Evolutionary conservation across 2,797 vertebrate species (phyloP), one percentile per base, ranked within the genome.

Genomic region (Leptodactylus fallax): DNA sequence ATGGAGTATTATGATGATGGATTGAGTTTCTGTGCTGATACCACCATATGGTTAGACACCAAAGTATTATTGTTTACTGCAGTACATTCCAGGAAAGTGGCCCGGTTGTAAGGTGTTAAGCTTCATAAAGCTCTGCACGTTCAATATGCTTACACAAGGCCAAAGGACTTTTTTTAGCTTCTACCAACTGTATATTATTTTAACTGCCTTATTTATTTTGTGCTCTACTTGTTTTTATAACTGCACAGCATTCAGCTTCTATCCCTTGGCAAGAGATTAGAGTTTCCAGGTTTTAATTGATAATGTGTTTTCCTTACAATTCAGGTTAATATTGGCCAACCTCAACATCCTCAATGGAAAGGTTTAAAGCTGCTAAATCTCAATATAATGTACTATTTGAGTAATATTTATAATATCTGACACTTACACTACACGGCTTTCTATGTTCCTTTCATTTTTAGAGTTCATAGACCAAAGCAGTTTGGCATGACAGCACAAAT

Each of bases 181-280:
- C 36, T 69, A 79, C 79, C 72, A 72, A 60, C 14, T 67, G 71
- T 86, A 69, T 86, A 89, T 86, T 89, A 89, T 82, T 89, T 86
- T 86, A 82, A 89, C 72, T 60, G 72, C 71, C 21, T 63, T 86
- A 86, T 89, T 89, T 89, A 89, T 89, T 86, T 81, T 85, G 79
- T 86, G 88, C 84, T 83, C 84, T 89, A 82, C 87, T 81, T 89
- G 71, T 71, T 89, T 86, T 89, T 82, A 86, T 83, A 89, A 89
- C 79, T 78, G 49, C 58, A 51, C 61, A 60, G 25, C 79, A 78
- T 89, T 86, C 78, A 83, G 83, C 53, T 36, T 63, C 47, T 69
- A 69, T 86, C 71, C 72, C 72, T 83, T 89, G 88, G 88, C 84
- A 86, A 71, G 23, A 89, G 79, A 83, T 86, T 82, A 89, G 79